These are phyloP conservation scores for Squalus acanthias DNA, from an alignment of 2,797 vertebrate genomes.

Conservation along the genomic window DNA sequence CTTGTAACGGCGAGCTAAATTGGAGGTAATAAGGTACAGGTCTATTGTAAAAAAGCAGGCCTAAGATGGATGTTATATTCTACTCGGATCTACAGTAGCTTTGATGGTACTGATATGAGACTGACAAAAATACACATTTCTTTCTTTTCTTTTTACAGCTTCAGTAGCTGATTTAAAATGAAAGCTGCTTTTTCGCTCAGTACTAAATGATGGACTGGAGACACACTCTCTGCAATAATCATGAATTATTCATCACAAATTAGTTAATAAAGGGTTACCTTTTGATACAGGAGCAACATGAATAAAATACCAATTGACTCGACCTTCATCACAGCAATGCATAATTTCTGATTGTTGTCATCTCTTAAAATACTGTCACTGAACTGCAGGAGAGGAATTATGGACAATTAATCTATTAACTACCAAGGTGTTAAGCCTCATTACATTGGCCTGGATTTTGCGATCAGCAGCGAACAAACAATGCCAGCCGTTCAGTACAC, in stretches of 20 bases:
- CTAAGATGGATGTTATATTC: neutral
- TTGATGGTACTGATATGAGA: neutral
- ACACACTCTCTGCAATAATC: neutral
- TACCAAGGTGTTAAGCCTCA: neutral
- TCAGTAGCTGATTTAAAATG: neutral
- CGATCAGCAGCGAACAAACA: neutral
- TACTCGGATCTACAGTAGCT: neutral
- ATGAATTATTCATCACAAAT: neutral
- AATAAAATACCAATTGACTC: neutral
- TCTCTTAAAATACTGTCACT: neutral
- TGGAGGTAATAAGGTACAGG: neutral
- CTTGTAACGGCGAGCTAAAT: neutral
- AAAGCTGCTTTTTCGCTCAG: neutral
- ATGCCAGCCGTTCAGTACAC: neutral
- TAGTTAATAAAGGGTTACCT: neutral
- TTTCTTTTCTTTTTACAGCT: neutral
- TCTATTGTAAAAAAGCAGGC: neutral
- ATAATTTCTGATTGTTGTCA: neutral
- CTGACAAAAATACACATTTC: neutral
- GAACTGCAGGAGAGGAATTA: neutral
- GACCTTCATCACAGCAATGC: neutral
- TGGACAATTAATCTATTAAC: neutral
- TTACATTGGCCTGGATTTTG: neutral
- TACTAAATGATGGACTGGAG: neutral
- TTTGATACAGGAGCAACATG: neutral